These are phyloP conservation scores for Garrulus glandarius DNA, from an alignment of 2,797 vertebrate genomes.

Conservation along the genomic window DNA sequence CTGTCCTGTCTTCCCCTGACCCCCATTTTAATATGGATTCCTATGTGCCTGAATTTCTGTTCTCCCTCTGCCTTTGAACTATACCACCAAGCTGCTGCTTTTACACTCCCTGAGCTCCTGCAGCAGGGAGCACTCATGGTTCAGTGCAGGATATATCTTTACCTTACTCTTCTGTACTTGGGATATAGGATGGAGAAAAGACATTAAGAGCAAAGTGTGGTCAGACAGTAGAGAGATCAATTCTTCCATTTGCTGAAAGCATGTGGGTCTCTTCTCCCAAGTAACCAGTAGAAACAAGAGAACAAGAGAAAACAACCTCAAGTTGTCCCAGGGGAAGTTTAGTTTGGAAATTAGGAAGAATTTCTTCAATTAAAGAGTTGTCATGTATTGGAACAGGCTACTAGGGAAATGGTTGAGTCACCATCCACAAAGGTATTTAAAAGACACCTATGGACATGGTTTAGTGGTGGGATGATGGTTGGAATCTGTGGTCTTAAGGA, in stretches of 20 bases:
- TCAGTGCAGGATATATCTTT: neutral
- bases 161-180: neutral
- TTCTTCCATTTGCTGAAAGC: neutral
- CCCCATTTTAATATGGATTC: accelerated
- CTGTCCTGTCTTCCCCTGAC: neutral
- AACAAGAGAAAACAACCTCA: neutral
- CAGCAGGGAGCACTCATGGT: neutral
- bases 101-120: neutral
- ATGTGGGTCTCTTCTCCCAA: neutral
- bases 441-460: neutral
- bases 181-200: neutral
- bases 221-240: accelerated
- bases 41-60: neutral
- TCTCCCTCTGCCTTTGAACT: neutral
- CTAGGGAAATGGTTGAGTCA: neutral
- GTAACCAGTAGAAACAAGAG: neutral
- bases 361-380: neutral
- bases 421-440: neutral
- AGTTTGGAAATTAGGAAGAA: neutral
- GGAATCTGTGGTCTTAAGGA: accelerated
- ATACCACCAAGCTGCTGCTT: neutral
- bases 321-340: neutral
- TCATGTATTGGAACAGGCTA: neutral
- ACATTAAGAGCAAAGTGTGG: neutral
- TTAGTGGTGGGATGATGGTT: neutral